Base-by-base conservation (phyloP, 2,113 vertebrate species). In the Alectura lathami region DNA sequence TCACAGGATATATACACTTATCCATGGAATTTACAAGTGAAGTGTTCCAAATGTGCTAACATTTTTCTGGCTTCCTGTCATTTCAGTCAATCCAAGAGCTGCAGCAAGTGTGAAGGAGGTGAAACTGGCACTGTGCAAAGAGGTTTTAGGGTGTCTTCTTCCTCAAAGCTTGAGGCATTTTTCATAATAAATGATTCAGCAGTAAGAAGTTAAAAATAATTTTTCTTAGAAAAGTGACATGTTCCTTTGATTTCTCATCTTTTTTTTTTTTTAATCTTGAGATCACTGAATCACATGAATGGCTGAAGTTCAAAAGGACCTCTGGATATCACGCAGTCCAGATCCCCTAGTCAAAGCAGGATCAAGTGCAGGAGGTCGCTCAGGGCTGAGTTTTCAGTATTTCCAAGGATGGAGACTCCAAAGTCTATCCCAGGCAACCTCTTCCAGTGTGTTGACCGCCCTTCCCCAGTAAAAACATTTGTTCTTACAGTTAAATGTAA, bases 11-110 rank as follows among this genome's bases (percentile, higher is more conserved):
- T 93, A 95, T 94, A 85, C 85, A 59, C 74, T 89, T 87, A 18
- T 83, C 59, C 50, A 51, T 60, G 86, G 88, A 94, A 85, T 94
- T 97, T 87, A 85, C 70, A 89, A 91, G 74, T 89, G 74, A 88
- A 48, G 40, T 50, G 56, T 87, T 96, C 93, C 93, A 91, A 83
- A 93, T 91, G 81, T 64, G 42, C 56, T 91, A 63, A 91, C 17
- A 30, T 86, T 86, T 89, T 82, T 88, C 91, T 94, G 86, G 78
- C 79, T 94, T 94, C 87, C 87, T 95, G 92, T 88, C 74, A 45
- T 80, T 94, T 93, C 43, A 70, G 34, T 50, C 74, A 7, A 12
- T 94, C 78, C 92, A 89, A 93, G 81, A 94, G 82, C 72, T 91
- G 51, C 38, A 91, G 63, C 21, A 92, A 70, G 74, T 87, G 72